phyloP scores from a whole-genome alignment of 2,888 invertebrate species.

The Dolomedes plantarius region DNA sequence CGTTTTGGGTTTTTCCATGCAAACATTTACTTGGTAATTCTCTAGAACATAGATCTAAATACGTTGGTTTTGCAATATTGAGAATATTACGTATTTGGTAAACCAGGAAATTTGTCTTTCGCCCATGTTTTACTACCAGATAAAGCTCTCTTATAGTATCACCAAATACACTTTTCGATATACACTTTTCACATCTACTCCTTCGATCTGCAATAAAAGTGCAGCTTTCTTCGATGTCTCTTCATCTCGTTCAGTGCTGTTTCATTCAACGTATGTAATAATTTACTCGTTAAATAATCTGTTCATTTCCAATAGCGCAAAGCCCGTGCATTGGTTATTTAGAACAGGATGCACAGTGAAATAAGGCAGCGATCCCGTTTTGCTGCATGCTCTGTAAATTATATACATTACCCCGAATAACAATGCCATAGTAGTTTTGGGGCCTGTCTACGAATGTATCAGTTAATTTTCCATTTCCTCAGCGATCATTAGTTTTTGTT shows the following conservation, averaged over 20 bases:
- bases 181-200: too few relatives aligned
- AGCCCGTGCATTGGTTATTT: constrained; percentile 20
- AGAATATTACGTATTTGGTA: background rate
- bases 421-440: constrained; percentile 28
- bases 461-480: background rate
- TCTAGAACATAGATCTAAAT: background rate
- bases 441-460: background rate
- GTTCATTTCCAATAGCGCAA: background rate
- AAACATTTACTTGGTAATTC: constrained; percentile 1
- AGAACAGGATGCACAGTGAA: constrained; percentile 6
- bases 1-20: too few relatives aligned
- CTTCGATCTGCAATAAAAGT: too few relatives aligned
- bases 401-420: constrained; percentile 15
- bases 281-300: constrained; percentile 14
- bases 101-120: background rate
- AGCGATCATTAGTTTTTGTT: too few relatives aligned
- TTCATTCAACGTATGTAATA: too few relatives aligned
- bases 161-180: too few relatives aligned
- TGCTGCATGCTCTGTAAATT: constrained; percentile 13
- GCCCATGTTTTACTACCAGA: too few relatives aligned
- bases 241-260: background rate
- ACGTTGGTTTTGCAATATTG: background rate
- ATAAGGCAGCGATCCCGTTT: background rate
- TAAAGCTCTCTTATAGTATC: too few relatives aligned
- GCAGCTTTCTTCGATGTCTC: too few relatives aligned